Evolutionary conservation across 2,113 vertebrate species (phyloP).

Genomic region (Corynorhinus townsendii): DNA sequence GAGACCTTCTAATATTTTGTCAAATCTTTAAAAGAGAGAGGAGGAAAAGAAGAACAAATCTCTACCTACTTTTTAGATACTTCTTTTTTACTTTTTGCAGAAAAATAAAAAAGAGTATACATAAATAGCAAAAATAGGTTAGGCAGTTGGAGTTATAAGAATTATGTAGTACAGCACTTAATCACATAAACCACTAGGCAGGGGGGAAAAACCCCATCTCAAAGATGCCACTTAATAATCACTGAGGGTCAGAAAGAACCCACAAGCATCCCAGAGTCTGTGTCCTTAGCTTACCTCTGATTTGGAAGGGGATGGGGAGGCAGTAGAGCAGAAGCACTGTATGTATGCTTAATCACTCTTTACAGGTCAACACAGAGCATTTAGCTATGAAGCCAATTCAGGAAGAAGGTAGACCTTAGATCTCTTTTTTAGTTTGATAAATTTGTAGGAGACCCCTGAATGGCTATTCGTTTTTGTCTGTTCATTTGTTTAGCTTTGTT

Average conservation of each 20-base stretch:
- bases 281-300: constrained; percentile 68
- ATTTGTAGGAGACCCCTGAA: neutral
- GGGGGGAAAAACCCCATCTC: neutral
- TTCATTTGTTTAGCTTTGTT: neutral
- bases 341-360: neutral
- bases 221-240: constrained; percentile 32
- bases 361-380: neutral
- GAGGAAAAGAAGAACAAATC: neutral
- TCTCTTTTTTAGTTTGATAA: neutral
- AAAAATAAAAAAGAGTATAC: constrained; percentile 39
- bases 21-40: neutral
- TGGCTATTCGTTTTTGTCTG: neutral
- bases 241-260: constrained; percentile 44
- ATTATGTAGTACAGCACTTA: constrained; percentile 51
- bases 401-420: neutral
- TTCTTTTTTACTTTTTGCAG: constrained; percentile 45
- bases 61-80: neutral
- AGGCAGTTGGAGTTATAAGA: constrained; percentile 59
- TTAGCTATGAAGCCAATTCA: neutral
- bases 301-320: neutral
- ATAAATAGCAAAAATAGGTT: constrained; percentile 46
- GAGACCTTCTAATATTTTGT: neutral
- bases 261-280: constrained; percentile 55
- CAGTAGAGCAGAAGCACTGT: neutral
- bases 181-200: constrained; percentile 52